phyloP scores from a whole-genome alignment of 2,113 vertebrate genomes.

The Microcebus griseorufus region DNA sequence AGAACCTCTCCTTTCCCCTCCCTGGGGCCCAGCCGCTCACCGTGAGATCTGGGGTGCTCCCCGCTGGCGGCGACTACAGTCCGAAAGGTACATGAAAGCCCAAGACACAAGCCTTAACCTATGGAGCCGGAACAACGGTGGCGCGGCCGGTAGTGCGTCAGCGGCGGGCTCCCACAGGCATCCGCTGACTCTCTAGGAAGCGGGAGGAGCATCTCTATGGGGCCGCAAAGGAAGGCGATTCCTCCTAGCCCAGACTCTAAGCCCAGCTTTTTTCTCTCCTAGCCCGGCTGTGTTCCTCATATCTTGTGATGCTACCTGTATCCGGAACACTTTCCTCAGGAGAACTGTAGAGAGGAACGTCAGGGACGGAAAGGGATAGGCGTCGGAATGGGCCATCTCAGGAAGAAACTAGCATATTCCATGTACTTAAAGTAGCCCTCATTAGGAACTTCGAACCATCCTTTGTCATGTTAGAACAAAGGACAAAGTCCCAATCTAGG shows the following conservation, averaged over 20 bases:
- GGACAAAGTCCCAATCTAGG: neutral
- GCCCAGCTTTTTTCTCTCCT: neutral
- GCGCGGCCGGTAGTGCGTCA: conserved; percentile 49
- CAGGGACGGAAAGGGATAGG: neutral
- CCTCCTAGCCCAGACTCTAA: accelerated
- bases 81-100: accelerated
- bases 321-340: too few relatives aligned
- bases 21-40: conserved; percentile 38
- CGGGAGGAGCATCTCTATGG: neutral
- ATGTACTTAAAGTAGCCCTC: neutral
- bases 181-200: neutral
- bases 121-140: neutral
- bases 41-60: neutral
- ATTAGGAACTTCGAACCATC: neutral
- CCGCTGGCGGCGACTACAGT: accelerated
- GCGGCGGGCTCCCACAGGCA: accelerated
- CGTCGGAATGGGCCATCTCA: neutral
- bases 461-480: neutral
- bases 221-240: accelerated
- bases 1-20: neutral
- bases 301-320: neutral
- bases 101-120: accelerated
- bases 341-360: neutral
- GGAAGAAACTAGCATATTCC: neutral
- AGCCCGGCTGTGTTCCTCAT: accelerated